Evolutionary conservation across 2,113 vertebrate species (phyloP).

Genomic region (Tyrannus savana): DNA sequence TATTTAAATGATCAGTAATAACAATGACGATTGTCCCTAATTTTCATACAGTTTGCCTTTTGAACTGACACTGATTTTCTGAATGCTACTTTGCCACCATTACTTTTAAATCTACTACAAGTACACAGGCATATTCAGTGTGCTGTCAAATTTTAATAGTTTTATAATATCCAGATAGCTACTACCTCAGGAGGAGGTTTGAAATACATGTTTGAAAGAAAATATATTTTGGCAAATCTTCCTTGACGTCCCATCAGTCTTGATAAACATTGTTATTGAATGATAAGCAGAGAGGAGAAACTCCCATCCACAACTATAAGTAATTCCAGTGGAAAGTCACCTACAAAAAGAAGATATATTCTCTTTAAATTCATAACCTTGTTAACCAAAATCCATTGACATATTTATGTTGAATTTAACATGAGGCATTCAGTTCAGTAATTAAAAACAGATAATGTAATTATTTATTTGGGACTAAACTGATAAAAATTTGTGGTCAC

Average conservation of each 20-base stretch:
- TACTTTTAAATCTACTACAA: not conserved
- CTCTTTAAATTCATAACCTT: not conserved
- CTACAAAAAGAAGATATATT: not conserved
- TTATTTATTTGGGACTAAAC: not conserved
- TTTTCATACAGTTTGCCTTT: not conserved
- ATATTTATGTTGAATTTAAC: not conserved
- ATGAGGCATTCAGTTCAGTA: not conserved
- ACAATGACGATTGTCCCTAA: accelerated
- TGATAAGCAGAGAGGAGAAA: not conserved
- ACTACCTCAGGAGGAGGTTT: not conserved
- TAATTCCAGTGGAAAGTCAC: not conserved
- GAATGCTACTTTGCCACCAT: not conserved
- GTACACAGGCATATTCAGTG: not conserved
- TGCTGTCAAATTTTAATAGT: not conserved
- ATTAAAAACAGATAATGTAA: not conserved
- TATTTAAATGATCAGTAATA: not conserved
- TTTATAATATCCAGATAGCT: not conserved
- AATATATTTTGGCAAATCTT: not conserved
- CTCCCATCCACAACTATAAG: not conserved
- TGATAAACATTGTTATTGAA: not conserved
- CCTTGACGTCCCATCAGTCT: not conserved
- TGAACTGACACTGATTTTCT: not conserved
- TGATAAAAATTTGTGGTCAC: not conserved
- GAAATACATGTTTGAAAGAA: not conserved
- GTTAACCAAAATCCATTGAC: not conserved